phyloP scores from a whole-genome alignment of 1,140 invertebrate genomes.

The Camponotus pennsylvanicus region DNA sequence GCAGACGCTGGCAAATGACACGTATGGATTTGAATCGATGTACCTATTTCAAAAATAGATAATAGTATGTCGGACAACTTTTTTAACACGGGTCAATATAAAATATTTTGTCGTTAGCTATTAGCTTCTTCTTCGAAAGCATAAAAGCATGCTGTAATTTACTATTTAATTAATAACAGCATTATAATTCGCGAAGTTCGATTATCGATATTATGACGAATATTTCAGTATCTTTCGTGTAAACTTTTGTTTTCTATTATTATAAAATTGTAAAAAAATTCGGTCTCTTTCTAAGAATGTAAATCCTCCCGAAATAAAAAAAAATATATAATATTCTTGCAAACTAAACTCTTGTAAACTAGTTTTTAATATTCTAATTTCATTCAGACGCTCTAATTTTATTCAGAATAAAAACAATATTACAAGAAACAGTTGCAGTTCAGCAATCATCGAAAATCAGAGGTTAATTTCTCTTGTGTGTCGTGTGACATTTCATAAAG shows the following conservation, averaged over 20 bases:
- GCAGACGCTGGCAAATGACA: conserved; percentile 27
- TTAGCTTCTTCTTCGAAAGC: neutral
- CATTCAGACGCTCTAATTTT: neutral
- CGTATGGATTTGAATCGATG: neutral
- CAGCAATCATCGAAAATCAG: neutral
- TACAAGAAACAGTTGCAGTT: neutral
- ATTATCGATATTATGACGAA: conserved; percentile 41
- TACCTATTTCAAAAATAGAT: conserved; percentile 28
- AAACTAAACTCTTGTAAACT: neutral
- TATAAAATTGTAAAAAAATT: neutral
- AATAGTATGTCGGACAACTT: neutral
- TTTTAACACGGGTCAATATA: conserved; percentile 10
- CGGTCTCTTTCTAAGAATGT: neutral
- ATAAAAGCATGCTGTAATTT: neutral
- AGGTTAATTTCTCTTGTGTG: conserved; percentile 10
- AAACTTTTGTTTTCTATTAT: conserved; percentile 18
- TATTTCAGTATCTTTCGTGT: neutral
- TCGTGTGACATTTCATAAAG: neutral
- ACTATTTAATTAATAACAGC: neutral
- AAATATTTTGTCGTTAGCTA: conserved; percentile 12
- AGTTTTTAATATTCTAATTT: neutral
- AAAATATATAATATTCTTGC: neutral
- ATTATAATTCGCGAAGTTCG: conserved; percentile 30
- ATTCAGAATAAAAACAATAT: conserved; percentile 4
- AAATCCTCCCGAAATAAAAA: neutral